phyloP scores from a whole-genome alignment of 2,113 vertebrate genomes.

The Catagonus wagneri region DNA sequence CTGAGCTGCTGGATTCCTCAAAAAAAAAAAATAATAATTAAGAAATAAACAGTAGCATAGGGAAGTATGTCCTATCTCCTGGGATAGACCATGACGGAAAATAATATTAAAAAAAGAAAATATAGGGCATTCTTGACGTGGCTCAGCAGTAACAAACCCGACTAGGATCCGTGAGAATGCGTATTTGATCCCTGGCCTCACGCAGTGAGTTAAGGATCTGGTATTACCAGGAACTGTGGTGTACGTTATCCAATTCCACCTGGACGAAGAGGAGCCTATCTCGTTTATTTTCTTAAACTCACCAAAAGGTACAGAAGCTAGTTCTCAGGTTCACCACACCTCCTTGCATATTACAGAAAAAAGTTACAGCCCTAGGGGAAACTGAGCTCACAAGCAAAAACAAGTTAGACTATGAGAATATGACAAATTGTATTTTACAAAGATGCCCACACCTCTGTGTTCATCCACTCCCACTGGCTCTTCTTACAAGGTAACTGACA shows the following conservation, averaged over 20 bases:
- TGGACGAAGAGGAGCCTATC: not conserved
- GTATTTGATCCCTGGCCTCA: too few relatives aligned
- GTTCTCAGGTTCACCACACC: not conserved
- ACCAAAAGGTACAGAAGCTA: not conserved
- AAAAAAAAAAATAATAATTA: not conserved
- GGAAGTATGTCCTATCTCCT: not conserved
- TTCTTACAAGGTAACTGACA: not conserved
- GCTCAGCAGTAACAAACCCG: too few relatives aligned
- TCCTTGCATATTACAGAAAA: not conserved
- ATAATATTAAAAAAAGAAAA: too few relatives aligned
- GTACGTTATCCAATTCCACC: not conserved
- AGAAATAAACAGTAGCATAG: not conserved
- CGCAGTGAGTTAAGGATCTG: too few relatives aligned
- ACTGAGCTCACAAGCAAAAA: not conserved
- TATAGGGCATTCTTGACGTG: too few relatives aligned
- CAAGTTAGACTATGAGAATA: not conserved
- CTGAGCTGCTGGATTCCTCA: not conserved
- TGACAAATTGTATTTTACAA: slow-evolving; percentile 16
- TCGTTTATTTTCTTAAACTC: not conserved
- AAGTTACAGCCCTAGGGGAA: not conserved
- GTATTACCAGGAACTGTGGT: too few relatives aligned
- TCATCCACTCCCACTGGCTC: not conserved
- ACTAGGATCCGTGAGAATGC: too few relatives aligned
- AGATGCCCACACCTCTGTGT: not conserved
- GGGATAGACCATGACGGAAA: too few relatives aligned